phyloP scores from a whole-genome alignment of 2,888 invertebrate genomes.

The Lasioglossum zephyrum region DNA sequence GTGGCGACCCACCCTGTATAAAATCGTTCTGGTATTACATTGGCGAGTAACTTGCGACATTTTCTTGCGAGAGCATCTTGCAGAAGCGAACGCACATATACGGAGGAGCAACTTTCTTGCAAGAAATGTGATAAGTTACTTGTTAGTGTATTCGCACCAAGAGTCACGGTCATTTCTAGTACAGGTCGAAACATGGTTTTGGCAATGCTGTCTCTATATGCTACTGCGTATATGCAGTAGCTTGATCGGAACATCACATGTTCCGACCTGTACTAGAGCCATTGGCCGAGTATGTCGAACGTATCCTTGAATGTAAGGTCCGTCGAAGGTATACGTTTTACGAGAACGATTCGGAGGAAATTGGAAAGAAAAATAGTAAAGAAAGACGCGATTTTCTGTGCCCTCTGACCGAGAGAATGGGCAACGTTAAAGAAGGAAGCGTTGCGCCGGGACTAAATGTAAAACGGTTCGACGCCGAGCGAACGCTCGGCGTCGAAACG shows the following conservation, averaged over 20 bases:
- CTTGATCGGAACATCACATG: too few species aligned
- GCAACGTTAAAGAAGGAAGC: not conserved
- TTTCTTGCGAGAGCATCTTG: too few species aligned
- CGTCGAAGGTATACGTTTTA: not conserved
- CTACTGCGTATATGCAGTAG: too few species aligned
- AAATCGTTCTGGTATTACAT: not conserved
- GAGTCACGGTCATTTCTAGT: too few species aligned
- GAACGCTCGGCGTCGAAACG: conserved; percentile 11
- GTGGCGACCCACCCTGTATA: too few species aligned
- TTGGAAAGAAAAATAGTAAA: not conserved
- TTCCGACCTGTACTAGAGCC: too few species aligned
- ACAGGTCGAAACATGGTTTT: too few species aligned
- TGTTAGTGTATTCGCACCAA: not conserved
- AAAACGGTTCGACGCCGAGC: not conserved
- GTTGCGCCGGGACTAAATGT: not conserved
- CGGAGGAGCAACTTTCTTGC: too few species aligned
- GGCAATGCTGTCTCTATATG: too few species aligned
- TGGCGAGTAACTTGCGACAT: not conserved
- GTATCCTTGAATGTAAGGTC: not conserved
- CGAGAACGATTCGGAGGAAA: not conserved
- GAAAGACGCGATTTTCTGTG: not conserved
- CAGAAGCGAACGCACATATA: not conserved
- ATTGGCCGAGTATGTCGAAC: not conserved
- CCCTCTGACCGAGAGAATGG: not conserved
- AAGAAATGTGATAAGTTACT: not conserved